Percentiles rank a stretch among this genome's conserved stretches.
phyloP scores from a whole-genome alignment of 2,113 vertebrate species.

The Hirundichthys speculiger region DNA sequence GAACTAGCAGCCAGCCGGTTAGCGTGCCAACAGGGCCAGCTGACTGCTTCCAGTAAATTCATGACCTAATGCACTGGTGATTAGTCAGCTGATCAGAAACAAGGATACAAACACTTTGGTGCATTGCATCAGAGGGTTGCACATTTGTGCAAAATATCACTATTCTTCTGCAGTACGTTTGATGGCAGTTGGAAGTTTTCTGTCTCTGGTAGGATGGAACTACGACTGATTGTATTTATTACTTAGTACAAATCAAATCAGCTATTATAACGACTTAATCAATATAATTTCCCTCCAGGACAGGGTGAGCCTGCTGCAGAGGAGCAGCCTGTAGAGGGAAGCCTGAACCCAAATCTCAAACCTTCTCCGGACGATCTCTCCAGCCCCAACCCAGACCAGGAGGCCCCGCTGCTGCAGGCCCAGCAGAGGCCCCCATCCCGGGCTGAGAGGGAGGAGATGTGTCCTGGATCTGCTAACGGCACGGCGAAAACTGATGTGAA shows the following conservation, averaged over 20 bases:
- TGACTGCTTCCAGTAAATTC: conserved; percentile 53
- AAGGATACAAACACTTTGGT: neutral
- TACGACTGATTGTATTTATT: no score
- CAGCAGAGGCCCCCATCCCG: conserved; percentile 76
- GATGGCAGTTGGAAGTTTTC: neutral
- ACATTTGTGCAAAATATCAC: neutral
- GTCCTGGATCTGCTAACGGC: conserved; percentile 20
- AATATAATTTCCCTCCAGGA: conserved; percentile 48
- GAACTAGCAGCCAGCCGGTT: conserved; percentile 10
- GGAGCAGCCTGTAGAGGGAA: conserved; percentile 48
- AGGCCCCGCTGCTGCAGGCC: conserved; percentile 72
- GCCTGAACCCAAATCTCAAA: conserved; percentile 49
- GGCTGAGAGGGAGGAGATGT: conserved; percentile 37
- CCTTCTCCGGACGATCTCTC: conserved; percentile 74
- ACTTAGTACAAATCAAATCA: no score
- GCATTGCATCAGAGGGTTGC: conserved; percentile 12
- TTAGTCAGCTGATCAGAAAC: conserved; percentile 35
- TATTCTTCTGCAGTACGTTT: conserved; percentile 2
- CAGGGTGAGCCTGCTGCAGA: conserved; percentile 51
- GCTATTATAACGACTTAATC: neutral
- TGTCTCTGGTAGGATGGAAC: neutral
- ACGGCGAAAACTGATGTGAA: conserved; percentile 34
- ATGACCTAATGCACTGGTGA: conserved; percentile 45
- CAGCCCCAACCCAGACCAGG: conserved; percentile 74
- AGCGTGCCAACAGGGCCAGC: conserved; percentile 25